A percentile compares a stretch with the other conserved stretches of the same genome.
Evolutionary conservation across 2,113 vertebrate genomes (phyloP).

Genomic region (Parotia lawesii): DNA sequence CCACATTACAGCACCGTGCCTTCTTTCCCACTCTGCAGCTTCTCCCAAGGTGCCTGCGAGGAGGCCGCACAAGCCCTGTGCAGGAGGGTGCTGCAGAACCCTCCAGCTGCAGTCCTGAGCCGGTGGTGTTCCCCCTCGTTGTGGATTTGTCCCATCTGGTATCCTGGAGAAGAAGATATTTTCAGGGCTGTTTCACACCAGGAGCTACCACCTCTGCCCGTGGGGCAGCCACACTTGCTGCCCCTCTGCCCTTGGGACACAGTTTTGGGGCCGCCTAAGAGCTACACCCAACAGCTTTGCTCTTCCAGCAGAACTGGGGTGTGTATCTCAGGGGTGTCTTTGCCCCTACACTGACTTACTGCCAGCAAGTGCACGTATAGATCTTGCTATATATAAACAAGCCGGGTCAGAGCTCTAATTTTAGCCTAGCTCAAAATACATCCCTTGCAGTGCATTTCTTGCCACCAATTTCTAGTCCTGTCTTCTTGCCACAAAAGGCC

Average conservation of each 20-base stretch:
- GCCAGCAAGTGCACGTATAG: not conserved
- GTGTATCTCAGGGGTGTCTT: not conserved
- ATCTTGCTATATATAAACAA: conserved; percentile 1
- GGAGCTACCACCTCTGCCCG: not conserved
- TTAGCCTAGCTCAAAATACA: conserved; percentile 18
- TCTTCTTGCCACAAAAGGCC: not conserved
- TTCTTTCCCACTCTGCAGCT: not conserved
- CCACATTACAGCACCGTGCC: rapidly evolving
- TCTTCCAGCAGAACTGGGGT: not conserved
- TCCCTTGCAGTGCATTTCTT: conserved; percentile 5
- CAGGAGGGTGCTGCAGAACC: not conserved
- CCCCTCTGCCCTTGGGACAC: not conserved
- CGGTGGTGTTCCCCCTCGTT: rapidly evolving
- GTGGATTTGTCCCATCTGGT: not conserved
- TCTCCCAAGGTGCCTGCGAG: not conserved
- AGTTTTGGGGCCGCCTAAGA: rapidly evolving
- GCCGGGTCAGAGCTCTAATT: conserved; percentile 34
- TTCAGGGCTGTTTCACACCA: not conserved
- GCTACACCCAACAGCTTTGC: not conserved
- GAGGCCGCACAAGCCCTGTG: not conserved
- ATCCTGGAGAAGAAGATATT: not conserved
- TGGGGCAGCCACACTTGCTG: not conserved
- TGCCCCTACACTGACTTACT: not conserved
- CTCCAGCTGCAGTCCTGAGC: not conserved
- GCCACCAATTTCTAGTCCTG: not conserved